phyloP scores from a whole-genome alignment of 35 echinoderm and acorn worm species.

The Ophioderma brevispina region DNA sequence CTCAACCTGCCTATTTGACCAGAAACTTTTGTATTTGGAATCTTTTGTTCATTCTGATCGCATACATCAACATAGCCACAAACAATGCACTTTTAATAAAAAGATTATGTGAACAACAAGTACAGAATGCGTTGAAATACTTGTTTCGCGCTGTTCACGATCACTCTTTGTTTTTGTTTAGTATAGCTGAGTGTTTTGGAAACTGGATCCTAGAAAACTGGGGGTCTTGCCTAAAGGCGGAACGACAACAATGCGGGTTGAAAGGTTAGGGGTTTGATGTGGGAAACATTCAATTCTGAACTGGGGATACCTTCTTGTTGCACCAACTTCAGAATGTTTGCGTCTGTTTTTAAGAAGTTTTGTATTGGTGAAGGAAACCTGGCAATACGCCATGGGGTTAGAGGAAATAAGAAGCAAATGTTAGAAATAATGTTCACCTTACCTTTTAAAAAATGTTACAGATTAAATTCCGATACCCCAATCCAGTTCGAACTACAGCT shows the following conservation, averaged over 20 bases:
- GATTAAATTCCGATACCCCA: too few species aligned
- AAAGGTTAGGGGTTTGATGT: neutral
- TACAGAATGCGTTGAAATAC: neutral
- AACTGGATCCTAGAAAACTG: neutral
- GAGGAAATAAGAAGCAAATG: too few species aligned
- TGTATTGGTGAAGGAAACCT: too few species aligned
- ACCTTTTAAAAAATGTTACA: too few species aligned
- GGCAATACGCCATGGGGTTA: too few species aligned
- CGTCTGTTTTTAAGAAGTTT: too few species aligned
- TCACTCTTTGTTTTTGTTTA: neutral
- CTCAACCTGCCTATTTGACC: neutral
- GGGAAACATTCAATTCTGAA: neutral
- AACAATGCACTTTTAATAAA: neutral
- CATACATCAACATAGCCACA: slow-evolving; percentile 10
- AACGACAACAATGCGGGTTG: neutral
- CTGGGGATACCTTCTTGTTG: neutral
- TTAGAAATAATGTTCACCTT: too few species aligned
- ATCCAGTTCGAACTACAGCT: too few species aligned
- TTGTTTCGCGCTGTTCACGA: neutral
- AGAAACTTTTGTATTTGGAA: neutral
- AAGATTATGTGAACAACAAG: slow-evolving; percentile 10
- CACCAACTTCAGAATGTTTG: too few species aligned
- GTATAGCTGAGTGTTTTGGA: neutral
- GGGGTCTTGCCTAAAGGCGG: neutral
- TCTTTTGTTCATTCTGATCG: neutral